phyloP scores from a whole-genome alignment of 2,888 invertebrate genomes.

The Amitus sp. region DNA sequence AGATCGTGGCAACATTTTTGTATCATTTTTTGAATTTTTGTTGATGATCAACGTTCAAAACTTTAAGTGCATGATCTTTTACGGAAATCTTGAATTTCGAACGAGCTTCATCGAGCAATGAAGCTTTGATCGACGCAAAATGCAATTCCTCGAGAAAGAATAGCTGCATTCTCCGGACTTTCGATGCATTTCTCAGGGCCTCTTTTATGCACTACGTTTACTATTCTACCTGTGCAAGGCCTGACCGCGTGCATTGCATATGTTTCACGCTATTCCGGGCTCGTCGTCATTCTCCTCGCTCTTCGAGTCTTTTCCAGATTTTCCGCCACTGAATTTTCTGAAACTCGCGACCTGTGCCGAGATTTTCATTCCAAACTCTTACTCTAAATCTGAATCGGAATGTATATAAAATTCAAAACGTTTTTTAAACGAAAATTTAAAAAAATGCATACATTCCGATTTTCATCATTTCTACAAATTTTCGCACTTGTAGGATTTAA shows the following conservation, averaged over 20 bases:
- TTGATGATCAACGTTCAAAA: too few relatives aligned
- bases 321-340: constrained; percentile 26
- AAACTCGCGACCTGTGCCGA: background rate
- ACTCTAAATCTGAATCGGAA: too few relatives aligned
- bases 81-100: too few relatives aligned
- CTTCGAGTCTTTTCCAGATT: constrained; percentile 32
- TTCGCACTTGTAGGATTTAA: too few relatives aligned
- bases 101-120: background rate
- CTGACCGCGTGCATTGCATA: constrained; percentile 60
- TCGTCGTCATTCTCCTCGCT: constrained; percentile 38
- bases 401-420: too few relatives aligned
- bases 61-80: too few relatives aligned
- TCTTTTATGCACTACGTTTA: constrained; percentile 53
- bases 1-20: too few relatives aligned
- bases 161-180: constrained; percentile 59
- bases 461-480: too few relatives aligned
- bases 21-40: too few relatives aligned
- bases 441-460: too few relatives aligned
- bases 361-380: too few relatives aligned
- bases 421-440: too few relatives aligned
- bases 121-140: constrained; percentile 31
- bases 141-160: constrained; percentile 35
- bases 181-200: constrained; percentile 60
- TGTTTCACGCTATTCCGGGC: constrained; percentile 43
- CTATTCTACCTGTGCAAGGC: constrained; percentile 60